These are phyloP conservation scores for Heliconius hortense DNA, from an alignment of 2,888 invertebrate genomes.

Conservation along the genomic window DNA sequence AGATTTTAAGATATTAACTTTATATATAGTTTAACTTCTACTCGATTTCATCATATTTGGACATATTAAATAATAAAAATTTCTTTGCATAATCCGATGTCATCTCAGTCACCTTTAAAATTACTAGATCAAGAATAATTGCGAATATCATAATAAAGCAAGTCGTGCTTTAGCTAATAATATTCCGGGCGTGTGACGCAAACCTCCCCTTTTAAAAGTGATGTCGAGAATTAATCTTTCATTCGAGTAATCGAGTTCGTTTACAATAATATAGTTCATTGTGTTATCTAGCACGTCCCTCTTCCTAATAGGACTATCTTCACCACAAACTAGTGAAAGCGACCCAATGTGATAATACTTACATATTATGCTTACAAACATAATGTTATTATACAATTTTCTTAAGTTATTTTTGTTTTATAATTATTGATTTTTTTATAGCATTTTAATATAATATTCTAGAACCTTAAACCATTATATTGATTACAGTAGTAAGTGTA, in stretches of 20 bases:
- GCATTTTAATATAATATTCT: neutral
- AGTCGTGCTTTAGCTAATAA: conserved; percentile 51
- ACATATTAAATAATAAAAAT: conserved; percentile 4
- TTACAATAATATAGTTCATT: conserved; percentile 60
- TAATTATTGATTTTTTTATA: neutral
- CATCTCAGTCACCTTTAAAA: conserved; percentile 20
- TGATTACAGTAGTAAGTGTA: no score
- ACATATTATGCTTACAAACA: neutral
- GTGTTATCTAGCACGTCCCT: conserved; percentile 57
- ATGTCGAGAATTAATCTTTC: conserved; percentile 48
- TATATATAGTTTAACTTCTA: neutral
- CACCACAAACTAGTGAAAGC: conserved; percentile 68
- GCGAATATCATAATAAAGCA: conserved; percentile 39
- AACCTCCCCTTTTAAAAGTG: conserved; percentile 43
- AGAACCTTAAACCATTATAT: no score
- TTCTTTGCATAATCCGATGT: conserved; percentile 12
- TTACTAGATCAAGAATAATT: conserved; percentile 35
- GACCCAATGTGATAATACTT: conserved; percentile 37
- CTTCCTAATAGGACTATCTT: conserved; percentile 65
- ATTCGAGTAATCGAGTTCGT: conserved; percentile 45
- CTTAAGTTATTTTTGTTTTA: neutral
- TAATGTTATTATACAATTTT: neutral
- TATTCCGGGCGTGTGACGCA: conserved; percentile 46
- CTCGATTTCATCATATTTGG: neutral
- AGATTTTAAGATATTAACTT: neutral